Conservation (phyloP, 2,888 invertebrate genomes). For the Tetranychus piercei region DNA sequence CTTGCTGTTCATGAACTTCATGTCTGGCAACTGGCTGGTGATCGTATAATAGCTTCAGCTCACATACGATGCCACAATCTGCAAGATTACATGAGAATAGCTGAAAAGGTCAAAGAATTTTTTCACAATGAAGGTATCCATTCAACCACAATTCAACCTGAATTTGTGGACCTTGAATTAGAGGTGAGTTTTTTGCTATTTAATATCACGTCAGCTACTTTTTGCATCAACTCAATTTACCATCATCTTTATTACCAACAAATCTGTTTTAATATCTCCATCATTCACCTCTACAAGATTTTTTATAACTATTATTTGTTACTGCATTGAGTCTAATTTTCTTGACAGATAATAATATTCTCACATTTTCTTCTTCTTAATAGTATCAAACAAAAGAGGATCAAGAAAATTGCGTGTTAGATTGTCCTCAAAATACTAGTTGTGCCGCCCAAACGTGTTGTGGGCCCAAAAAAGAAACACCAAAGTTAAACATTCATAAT, state of each 20-base stretch:
- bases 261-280: no score
- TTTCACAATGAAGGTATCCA: slow-evolving; percentile 97
- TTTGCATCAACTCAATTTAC: no score
- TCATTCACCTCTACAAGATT: no score
- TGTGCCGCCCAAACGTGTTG: slow-evolving; percentile 76
- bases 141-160: slow-evolving; percentile 94
- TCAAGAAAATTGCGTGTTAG: slow-evolving; percentile 51
- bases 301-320: no score
- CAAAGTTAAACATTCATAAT: slow-evolving; percentile 6
- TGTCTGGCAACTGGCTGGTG: slow-evolving; percentile 92
- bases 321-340: no score
- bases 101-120: slow-evolving; percentile 85
- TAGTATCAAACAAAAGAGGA: slow-evolving; percentile 23
- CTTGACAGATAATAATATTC: no score
- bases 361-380: no score
- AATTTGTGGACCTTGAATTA: slow-evolving; percentile 53
- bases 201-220: no score
- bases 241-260: no score
- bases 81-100: slow-evolving; percentile 89
- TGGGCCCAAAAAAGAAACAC: slow-evolving; percentile 39
- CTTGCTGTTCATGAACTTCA: slow-evolving; percentile 93
- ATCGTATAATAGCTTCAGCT: slow-evolving; percentile 87
- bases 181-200: slow-evolving; percentile 20
- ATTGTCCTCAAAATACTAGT: slow-evolving; percentile 57
- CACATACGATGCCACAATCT: slow-evolving; percentile 86